A percentile compares a stretch with the other conserved stretches of the same genome.
These are phyloP conservation scores for Holacanthus passer DNA, from an alignment of 2,113 vertebrate species.

Conservation along the genomic window DNA sequence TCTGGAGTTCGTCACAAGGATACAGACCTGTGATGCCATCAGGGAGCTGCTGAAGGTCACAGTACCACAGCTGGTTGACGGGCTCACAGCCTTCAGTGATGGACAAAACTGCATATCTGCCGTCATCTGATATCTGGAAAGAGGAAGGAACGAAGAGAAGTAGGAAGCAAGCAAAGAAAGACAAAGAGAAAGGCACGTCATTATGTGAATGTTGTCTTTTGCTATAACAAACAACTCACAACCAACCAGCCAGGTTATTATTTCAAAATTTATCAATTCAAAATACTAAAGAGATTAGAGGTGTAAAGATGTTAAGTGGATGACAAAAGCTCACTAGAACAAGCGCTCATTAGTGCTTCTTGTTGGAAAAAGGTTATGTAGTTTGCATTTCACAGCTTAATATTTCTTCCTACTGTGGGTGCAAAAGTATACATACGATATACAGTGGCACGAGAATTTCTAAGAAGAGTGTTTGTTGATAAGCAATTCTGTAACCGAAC, in stretches of 20 bases:
- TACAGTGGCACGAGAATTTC: neutral
- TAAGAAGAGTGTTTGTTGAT: neutral
- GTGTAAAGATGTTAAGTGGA: neutral
- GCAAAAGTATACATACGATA: no score
- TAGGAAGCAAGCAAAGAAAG: neutral
- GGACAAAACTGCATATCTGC: slow-evolving; percentile 79
- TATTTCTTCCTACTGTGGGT: no score
- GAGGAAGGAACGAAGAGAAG: neutral
- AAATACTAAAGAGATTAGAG: neutral
- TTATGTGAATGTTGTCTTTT: neutral
- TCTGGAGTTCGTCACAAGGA: neutral
- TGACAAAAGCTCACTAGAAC: neutral
- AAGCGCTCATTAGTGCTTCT: neutral
- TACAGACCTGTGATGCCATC: slow-evolving; percentile 81
- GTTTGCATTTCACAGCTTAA: neutral
- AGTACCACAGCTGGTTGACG: slow-evolving; percentile 86
- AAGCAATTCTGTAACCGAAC: no score
- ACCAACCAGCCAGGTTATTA: neutral
- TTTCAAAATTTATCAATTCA: no score
- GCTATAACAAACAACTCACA: neutral
- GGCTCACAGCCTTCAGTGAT: slow-evolving; percentile 85
- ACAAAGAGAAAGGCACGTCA: neutral
- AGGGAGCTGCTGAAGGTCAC: slow-evolving; percentile 81
- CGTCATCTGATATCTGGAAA: slow-evolving; percentile 82
- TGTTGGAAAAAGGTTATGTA: neutral